These are phyloP conservation scores for Balanococcus diminutus DNA, from an alignment of 2,888 invertebrate species.

Conservation along the genomic window DNA sequence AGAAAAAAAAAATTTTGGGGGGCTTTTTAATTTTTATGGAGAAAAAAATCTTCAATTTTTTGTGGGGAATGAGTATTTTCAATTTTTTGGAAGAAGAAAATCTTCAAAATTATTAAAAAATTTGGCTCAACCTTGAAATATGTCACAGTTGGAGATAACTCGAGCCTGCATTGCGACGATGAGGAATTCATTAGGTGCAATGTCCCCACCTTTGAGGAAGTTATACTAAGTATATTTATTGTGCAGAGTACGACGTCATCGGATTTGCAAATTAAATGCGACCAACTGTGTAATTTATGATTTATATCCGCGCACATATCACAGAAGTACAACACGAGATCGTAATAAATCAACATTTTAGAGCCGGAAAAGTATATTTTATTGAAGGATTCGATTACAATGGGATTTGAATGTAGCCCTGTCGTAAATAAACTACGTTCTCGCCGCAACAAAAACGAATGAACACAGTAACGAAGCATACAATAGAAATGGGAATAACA, in stretches of 20 bases:
- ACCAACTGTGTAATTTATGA: not conserved
- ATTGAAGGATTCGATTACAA: constrained; percentile 16
- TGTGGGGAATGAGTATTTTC: no score
- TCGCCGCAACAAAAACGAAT: not conserved
- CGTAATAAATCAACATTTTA: not conserved
- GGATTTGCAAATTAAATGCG: no score
- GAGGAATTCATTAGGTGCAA: no score
- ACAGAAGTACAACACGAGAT: not conserved
- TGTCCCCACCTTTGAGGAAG: no score
- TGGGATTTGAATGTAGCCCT: not conserved
- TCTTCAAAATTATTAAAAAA: no score
- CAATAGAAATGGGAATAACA: constrained; percentile 10
- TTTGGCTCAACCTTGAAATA: no score
- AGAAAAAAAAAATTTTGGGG: no score
- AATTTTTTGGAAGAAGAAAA: no score
- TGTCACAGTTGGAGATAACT: no score
- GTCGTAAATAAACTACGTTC: constrained; percentile 12
- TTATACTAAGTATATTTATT: not conserved
- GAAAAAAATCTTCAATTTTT: no score
- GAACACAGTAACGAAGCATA: not conserved
- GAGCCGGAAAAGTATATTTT: not conserved
- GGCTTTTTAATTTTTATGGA: no score
- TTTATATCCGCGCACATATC: not conserved
- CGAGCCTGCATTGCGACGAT: not conserved
- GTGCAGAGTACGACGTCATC: not conserved